Evolutionary conservation across 1,140 invertebrate species (phyloP), one percentile per base, ranked within the genome.

Genomic region (Sminthurides bifidus): DNA sequence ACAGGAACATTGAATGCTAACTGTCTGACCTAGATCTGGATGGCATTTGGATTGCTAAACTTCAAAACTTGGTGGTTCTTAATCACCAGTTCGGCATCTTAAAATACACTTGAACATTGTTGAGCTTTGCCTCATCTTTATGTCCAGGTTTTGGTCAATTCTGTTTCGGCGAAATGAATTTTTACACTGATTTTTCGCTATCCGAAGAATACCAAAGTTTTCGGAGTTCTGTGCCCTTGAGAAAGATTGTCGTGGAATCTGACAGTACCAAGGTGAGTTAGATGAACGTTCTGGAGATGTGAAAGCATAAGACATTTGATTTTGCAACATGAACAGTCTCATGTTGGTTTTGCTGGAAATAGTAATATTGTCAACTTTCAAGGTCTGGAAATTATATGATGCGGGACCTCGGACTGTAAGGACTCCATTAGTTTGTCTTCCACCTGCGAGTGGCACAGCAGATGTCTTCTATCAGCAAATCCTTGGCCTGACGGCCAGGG

Each of bases 361-460:
- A n/a, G n/a, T n/a, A n/a, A n/a, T n/a, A n/a, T n/a, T n/a, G n/a
- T n/a, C n/a, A n/a, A n/a, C n/a, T 58, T 67, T 54, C 70, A 70
- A 88, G 83, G 81, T 81, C 66, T 92, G 89, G 89, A 81, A 81
- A 68, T 75, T 92, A 33, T 92, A 89, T 71, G 89, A 92, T 71
- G 84, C 85, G 55, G 87, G 86, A 37, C 88, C 89, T 6, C 82
- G 83, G 68, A 77, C 76, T 40, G 77, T 92, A 3, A 79, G 75
- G 53, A 85, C 80, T 68, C 89, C 89, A 6, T 65, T 92, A 27
- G 74, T 92, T 59, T 92, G 86, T 75, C 74, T 92, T 57, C 86
- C 88, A 37, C 87, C 89, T 35, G 87, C n/a, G 1, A 88, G 85
- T 66, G 88, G 89, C 0, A 89, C 85, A 14, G 87, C 88, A 27